phyloP scores from a whole-genome alignment of 2,113 vertebrate genomes.

The Procavia capensis region DNA sequence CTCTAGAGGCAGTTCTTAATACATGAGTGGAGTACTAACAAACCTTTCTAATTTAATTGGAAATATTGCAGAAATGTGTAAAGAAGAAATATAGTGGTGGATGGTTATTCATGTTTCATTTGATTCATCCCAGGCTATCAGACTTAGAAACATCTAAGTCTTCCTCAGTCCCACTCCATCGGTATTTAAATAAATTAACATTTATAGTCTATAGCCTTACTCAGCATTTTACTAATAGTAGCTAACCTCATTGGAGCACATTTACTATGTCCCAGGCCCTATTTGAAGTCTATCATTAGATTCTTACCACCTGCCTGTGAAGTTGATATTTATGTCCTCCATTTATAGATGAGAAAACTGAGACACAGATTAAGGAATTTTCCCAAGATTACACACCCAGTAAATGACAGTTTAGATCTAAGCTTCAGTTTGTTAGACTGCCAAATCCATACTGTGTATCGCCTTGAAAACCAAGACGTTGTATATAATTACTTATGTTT shows the following conservation, averaged over 20 bases:
- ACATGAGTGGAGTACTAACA: not conserved
- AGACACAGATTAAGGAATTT: not conserved
- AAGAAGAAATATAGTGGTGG: not conserved
- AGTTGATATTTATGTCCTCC: not conserved
- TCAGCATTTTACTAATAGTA: not conserved
- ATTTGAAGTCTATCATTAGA: not conserved
- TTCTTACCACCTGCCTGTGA: not conserved
- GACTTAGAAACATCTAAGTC: conserved; percentile 8
- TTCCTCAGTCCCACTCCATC: not conserved
- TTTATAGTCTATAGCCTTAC: not conserved
- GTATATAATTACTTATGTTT: not conserved
- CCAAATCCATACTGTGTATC: not conserved
- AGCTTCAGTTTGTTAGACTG: not conserved
- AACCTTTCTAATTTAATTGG: not conserved
- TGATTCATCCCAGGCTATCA: not conserved
- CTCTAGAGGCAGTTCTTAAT: not conserved
- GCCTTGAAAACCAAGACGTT: not conserved
- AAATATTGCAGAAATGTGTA: not conserved
- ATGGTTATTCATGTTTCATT: conserved; percentile 1
- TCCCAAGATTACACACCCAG: not conserved
- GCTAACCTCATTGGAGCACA: not conserved
- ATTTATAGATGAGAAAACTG: not conserved
- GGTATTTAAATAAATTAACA: conserved; percentile 15
- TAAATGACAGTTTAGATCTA: conserved; percentile 7
- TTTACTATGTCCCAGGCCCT: not conserved